Conservation (phyloP, 2,888 invertebrate genomes). For the Petrolisthes manimaculis region DNA sequence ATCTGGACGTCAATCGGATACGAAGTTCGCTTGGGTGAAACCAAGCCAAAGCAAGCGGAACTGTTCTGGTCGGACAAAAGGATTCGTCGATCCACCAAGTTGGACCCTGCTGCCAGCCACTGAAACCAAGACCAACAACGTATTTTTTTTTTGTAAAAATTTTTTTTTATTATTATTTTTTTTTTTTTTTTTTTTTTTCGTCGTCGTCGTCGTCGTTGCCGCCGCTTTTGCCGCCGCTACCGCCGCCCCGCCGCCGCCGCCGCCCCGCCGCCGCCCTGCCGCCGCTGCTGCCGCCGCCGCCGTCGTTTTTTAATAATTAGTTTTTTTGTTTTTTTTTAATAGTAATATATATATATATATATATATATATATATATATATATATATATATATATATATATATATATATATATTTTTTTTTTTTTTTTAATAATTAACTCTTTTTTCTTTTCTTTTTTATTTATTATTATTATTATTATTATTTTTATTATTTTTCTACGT, state of each 20-base stretch:
- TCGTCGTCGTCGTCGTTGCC: not conserved
- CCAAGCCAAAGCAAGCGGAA: too few species aligned
- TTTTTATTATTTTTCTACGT: not conserved
- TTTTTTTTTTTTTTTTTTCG: not conserved
- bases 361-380: conserved; percentile 7
- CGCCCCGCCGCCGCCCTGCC: not conserved
- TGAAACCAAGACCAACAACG: too few species aligned
- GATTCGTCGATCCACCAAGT: too few species aligned
- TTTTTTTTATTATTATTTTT: too few species aligned
- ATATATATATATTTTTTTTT: conserved; percentile 15
- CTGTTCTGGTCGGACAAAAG: too few species aligned
- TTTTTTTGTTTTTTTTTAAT: too few species aligned
- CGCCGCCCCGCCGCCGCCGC: not conserved
- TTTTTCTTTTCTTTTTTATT: not conserved
- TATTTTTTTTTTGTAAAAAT: too few species aligned
- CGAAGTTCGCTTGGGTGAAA: too few species aligned
- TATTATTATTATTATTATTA: not conserved
- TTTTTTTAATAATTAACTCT: too few species aligned
- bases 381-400: conserved; percentile 7
- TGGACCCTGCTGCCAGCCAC: too few species aligned
- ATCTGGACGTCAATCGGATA: too few species aligned
- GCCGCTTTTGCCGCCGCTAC: not conserved
- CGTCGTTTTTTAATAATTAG: too few species aligned
- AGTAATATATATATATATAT: conserved; percentile 7
- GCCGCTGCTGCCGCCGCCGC: not conserved